Evolutionary conservation across 2,888 invertebrate genomes (phyloP).

Genomic region (Steinernema scapterisci): DNA sequence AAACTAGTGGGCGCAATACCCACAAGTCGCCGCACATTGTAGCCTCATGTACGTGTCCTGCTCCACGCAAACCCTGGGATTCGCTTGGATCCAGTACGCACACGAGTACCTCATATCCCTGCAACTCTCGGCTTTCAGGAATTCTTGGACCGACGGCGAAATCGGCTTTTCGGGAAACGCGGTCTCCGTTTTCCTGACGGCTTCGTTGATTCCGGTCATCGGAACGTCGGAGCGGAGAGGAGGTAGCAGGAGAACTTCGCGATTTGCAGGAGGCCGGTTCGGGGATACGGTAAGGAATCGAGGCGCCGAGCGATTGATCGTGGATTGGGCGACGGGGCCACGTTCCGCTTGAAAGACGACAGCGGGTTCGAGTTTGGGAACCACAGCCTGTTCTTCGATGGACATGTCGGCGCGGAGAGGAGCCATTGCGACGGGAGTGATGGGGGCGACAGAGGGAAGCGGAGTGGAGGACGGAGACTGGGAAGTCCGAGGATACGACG

Average conservation of each 20-base stretch:
- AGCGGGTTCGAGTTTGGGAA: conserved; percentile 6
- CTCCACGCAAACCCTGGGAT: conserved; percentile 55
- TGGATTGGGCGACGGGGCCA: not conserved
- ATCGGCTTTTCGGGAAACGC: not conserved
- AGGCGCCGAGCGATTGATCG: not conserved
- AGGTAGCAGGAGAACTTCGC: not conserved
- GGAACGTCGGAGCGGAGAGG: conserved; percentile 8
- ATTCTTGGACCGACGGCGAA: not conserved
- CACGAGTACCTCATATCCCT: conserved; percentile 56
- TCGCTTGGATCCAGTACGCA: conserved; percentile 60
- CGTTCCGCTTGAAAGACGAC: not conserved
- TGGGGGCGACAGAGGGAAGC: not conserved
- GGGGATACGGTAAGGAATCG: conserved; percentile 2
- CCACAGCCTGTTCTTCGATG: not conserved
- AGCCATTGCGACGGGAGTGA: not conserved
- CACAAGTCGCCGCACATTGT: conserved; percentile 62
- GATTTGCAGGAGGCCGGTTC: not conserved
- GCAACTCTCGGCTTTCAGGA: conserved; percentile 26
- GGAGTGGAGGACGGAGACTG: not conserved
- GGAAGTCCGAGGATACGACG: not conserved
- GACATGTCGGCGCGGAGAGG: conserved; percentile 1
- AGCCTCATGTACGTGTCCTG: conserved; percentile 59
- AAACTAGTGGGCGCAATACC: conserved; percentile 32
- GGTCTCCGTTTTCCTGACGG: not conserved
- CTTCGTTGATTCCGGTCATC: conserved; percentile 22